Evolutionary conservation across 2,113 vertebrate genomes (phyloP).

Genomic region (Lepisosteus osseus): DNA sequence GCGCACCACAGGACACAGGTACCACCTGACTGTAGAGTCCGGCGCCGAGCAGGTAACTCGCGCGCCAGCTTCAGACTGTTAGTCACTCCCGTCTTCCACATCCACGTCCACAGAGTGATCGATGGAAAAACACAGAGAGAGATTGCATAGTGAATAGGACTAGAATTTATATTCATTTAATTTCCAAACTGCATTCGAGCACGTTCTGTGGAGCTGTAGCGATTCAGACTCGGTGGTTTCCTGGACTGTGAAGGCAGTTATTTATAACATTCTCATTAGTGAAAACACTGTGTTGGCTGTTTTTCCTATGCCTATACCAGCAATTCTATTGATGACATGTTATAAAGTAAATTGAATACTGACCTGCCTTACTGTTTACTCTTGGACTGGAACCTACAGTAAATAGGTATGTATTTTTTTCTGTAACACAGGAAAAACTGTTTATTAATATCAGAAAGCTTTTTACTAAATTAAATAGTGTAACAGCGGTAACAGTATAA

Average conservation of each 20-base stretch:
- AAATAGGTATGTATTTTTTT: not conserved
- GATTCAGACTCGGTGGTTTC: too few species aligned
- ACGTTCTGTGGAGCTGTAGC: too few species aligned
- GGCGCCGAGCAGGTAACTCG: too few species aligned
- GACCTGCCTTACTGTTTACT: slow-evolving; percentile 20
- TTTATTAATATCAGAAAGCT: too few species aligned
- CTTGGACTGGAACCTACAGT: not conserved
- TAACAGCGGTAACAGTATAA: too few species aligned
- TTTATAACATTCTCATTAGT: slow-evolving; percentile 37
- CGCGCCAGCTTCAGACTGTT: not conserved
- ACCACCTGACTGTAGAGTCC: not conserved
- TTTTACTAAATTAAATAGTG: too few species aligned
- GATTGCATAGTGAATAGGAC: not conserved
- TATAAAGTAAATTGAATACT: slow-evolving; percentile 35
- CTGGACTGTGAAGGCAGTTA: slow-evolving; percentile 13
- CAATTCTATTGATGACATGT: slow-evolving; percentile 42
- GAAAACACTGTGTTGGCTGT: slow-evolving; percentile 35
- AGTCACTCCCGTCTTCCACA: not conserved
- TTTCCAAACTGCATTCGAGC: too few species aligned
- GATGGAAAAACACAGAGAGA: not conserved
- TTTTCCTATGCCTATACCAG: slow-evolving; percentile 33
- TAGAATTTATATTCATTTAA: not conserved
- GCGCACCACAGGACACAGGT: slow-evolving; percentile 61
- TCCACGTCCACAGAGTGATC: not conserved
- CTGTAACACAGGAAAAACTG: too few species aligned